Evolutionary conservation across 30 jellyfish, hydroid and myxozoan genomes (phyloP).

Genomic region (Phacellophora camtschatica): DNA sequence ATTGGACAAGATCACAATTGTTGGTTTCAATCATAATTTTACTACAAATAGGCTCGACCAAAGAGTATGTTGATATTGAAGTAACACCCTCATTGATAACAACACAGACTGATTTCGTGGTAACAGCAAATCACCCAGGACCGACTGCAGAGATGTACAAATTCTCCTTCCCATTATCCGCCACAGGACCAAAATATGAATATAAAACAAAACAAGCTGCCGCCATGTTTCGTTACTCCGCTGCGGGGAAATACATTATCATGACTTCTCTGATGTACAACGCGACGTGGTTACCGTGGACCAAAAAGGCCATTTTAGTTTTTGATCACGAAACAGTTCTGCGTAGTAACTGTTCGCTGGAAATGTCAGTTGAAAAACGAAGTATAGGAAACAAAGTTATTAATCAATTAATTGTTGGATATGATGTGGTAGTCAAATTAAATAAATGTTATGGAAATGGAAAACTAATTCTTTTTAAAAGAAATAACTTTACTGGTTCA

Average conservation of each 20-base stretch:
- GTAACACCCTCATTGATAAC: background rate
- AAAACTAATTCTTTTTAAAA: background rate
- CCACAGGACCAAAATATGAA: conserved; percentile 2
- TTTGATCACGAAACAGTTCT: conserved; percentile 38
- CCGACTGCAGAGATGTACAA: background rate
- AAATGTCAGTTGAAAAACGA: background rate
- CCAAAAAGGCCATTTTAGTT: conserved; percentile 11
- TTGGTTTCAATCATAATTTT: too few relatives aligned
- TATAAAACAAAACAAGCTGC: background rate
- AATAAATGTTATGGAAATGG: background rate
- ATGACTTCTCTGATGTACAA: conserved; percentile 20
- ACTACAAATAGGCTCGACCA: too few relatives aligned
- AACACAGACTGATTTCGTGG: background rate
- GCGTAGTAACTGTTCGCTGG: conserved; percentile 15
- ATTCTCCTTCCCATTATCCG: conserved; percentile 41
- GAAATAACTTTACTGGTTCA: background rate
- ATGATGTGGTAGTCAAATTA: background rate
- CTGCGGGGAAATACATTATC: background rate
- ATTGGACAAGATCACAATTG: too few relatives aligned
- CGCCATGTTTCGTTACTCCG: background rate
- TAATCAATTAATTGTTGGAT: background rate
- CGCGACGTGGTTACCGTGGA: conserved; percentile 18
- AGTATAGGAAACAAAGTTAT: background rate
- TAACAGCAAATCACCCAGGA: background rate
- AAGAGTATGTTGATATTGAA: too few relatives aligned